Evolutionary conservation across 2,888 invertebrate species (phyloP).

Genomic region (Terebella lapidaria): DNA sequence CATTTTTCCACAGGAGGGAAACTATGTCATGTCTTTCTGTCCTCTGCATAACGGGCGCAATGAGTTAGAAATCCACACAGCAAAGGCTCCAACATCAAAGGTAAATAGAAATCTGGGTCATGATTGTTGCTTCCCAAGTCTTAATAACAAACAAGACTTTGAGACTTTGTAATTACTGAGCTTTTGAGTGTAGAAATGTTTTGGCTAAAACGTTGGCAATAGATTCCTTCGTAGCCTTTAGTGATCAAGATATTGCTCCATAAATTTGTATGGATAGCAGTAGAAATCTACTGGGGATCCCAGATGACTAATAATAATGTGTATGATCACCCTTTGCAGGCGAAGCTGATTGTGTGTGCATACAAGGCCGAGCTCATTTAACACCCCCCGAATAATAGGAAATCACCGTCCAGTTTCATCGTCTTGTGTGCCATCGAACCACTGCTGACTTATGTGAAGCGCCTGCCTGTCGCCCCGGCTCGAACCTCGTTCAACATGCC

Average conservation of each 20-base stretch:
- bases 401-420: no score
- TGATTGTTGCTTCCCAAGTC: not conserved
- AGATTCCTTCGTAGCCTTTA: no score
- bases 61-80: slow-evolving; percentile 40
- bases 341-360: slow-evolving; percentile 2
- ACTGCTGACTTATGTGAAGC: no score
- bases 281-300: no score
- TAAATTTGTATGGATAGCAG: no score
- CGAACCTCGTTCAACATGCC: no score
- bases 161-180: not conserved
- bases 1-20: slow-evolving; percentile 44
- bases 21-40: slow-evolving; percentile 48
- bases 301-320: no score
- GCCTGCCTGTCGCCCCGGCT: no score
- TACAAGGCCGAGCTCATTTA: slow-evolving; percentile 1
- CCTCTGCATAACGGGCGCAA: slow-evolving; percentile 46
- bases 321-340: no score
- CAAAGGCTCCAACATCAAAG: slow-evolving; percentile 8
- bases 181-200: not conserved
- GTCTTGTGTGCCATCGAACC: no score
- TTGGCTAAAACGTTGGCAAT: not conserved
- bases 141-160: not conserved
- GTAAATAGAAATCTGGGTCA: not conserved
- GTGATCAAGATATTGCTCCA: no score
- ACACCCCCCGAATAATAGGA: not conserved